Evolutionary conservation across 2,888 invertebrate genomes (phyloP), one percentile per base, ranked within the genome.

Genomic region (Tetramorium bicarinatum): DNA sequence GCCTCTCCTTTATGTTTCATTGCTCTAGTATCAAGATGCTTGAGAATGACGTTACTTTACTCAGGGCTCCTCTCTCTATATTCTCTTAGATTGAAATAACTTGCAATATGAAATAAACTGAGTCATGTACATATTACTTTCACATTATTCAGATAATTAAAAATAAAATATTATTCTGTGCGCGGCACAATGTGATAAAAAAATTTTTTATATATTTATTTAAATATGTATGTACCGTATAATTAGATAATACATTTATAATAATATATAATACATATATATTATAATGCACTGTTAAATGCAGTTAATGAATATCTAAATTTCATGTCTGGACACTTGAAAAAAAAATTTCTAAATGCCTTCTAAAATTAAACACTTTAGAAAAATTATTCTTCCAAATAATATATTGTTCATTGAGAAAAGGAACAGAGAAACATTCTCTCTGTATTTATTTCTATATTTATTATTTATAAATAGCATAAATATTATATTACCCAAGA

Each of bases 1-100:
- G 76, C 52, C 25, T 41, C 67, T 67, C 38, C 25, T 76, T 76
- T 66, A 41, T 76, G 34, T 75, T 75, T 11, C 34, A 76, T 38
- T 47, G 18, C 41, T 44, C 15, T 44, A 34, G 21, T 29, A 71
- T 38, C 29, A 38, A 76, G 62, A 41, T 71, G 21, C 47, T 49
- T 47, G 18, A 66, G 38, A 7, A 77, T 9, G 41, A 67, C 67
- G n/a, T 34, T 67, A 13, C 11, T n/a, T 72, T 52, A 29, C 6
- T 61, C 18, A 34, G 15, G n/a, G n/a, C 25, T 3, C n/a, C 38
- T 76, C 49, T 38, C 13, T 11, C 18, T 41, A 64, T 62, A 21
- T 47, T 49, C 15, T 66, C 21, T 49, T 38, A 7, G 4, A 3
- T 61, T 29, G 1, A n/a, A 56, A 56, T 54, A 72, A 72, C 21